Percentiles rank a stretch among this genome's conserved stretches.
These are phyloP conservation scores for Micrasema minimum DNA, from an alignment of 1,140 invertebrate genomes.

Conservation along the genomic window DNA sequence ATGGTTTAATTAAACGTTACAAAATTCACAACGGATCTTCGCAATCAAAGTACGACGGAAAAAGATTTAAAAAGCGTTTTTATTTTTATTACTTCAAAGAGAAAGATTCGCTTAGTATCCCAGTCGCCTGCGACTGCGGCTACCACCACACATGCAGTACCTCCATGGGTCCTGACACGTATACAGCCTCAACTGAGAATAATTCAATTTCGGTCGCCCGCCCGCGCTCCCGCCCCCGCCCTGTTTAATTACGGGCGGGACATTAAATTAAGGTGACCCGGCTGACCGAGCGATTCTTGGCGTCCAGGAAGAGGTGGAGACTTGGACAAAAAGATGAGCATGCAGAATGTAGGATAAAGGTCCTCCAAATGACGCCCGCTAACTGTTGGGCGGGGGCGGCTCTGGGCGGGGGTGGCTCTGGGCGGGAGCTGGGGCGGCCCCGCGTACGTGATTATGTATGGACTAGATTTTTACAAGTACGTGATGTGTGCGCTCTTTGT, in stretches of 20 bases:
- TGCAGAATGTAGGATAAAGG: conserved; percentile 50
- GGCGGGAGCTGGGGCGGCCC: conserved; percentile 5
- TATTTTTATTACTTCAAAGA: too few species aligned
- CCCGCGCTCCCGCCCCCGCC: conserved; percentile 39
- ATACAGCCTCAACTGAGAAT: conserved; percentile 44
- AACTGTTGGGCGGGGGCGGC: conserved; percentile 23
- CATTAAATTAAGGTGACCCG: conserved; percentile 55
- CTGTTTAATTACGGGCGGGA: conserved; percentile 54
- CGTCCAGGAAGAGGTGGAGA: conserved; percentile 37
- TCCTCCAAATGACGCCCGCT: conserved; percentile 44
- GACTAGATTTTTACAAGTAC: conserved; percentile 31
- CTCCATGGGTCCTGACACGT: conserved; percentile 10
- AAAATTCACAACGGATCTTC: too few species aligned
- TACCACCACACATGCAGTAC: conserved; percentile 17
- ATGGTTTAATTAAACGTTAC: too few species aligned
- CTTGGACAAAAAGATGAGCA: conserved; percentile 51
- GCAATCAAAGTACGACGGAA: too few species aligned
- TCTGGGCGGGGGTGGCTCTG: background rate
- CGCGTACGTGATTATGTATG: conserved; percentile 36
- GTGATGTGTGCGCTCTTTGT: conserved; percentile 25
- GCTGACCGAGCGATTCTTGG: conserved; percentile 54
- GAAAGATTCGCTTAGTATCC: conserved; percentile 1
- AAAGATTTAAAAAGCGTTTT: too few species aligned
- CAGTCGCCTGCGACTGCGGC: background rate
- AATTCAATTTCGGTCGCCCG: conserved; percentile 50